phyloP scores from a whole-genome alignment of 2,113 vertebrate species.

The Elephantulus edwardii region DNA sequence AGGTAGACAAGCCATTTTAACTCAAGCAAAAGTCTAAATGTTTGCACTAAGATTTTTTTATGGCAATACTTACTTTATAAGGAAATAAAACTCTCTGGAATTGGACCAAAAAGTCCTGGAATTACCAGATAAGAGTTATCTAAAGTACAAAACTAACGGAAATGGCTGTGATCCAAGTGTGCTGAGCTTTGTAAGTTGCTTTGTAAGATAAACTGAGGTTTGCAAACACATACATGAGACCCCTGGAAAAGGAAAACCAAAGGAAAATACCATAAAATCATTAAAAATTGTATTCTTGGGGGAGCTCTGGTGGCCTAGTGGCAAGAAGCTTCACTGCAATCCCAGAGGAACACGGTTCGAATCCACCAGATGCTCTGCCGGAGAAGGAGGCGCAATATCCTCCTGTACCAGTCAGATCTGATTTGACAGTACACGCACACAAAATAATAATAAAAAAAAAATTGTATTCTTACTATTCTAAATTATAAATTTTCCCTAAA shows the following conservation, averaged over 20 bases:
- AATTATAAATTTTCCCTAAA: background rate
- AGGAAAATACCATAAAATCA: conserved; percentile 13
- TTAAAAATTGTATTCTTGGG: background rate
- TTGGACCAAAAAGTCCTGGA: conserved; percentile 9
- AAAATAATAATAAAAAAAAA: too few species aligned
- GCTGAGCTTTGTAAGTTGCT: conserved; percentile 15
- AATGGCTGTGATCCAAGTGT: conserved; percentile 12
- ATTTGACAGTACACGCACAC: too few species aligned
- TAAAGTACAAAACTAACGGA: conserved; percentile 45
- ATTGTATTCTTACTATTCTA: background rate
- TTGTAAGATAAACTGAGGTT: background rate
- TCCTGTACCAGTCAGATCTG: too few species aligned
- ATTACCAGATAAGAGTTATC: conserved; percentile 52
- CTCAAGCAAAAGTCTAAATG: background rate
- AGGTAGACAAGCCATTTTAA: background rate
- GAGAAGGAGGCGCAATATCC: too few species aligned
- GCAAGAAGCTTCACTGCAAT: too few species aligned
- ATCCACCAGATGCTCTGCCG: too few species aligned
- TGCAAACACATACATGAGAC: background rate
- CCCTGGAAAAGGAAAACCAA: conserved; percentile 22
- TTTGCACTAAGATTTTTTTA: conserved; percentile 12
- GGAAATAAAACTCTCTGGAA: conserved; percentile 42
- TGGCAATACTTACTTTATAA: conserved; percentile 26
- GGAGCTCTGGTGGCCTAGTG: too few species aligned
- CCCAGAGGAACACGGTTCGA: too few species aligned